phyloP scores from a whole-genome alignment of 2,888 invertebrate genomes.

The Mystacides longicornis region DNA sequence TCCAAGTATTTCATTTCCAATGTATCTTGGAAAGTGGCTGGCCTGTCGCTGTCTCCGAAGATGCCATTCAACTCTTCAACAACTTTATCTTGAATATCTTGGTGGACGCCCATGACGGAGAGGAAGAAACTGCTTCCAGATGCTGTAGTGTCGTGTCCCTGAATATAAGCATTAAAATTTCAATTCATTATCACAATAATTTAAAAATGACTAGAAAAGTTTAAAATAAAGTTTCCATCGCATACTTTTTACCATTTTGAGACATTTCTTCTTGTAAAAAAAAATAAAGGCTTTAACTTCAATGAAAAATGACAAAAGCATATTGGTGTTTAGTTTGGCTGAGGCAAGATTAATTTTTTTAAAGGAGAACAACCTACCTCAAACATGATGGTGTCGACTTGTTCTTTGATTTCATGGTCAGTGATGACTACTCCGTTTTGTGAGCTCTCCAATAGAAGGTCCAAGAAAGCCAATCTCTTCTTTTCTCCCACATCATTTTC shows the following conservation, averaged over 20 bases:
- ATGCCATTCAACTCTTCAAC: constrained; percentile 66
- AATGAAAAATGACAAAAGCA: too few relatives aligned
- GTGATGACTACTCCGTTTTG: constrained; percentile 63
- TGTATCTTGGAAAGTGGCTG: constrained; percentile 73
- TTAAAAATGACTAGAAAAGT: too few relatives aligned
- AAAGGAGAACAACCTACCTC: too few relatives aligned
- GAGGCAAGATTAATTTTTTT: too few relatives aligned
- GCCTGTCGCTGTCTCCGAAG: constrained; percentile 68
- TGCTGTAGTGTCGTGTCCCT: constrained; percentile 78
- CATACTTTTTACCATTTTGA: too few relatives aligned
- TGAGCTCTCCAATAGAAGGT: constrained; percentile 72
- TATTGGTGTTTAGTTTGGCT: too few relatives aligned
- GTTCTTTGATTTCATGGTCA: constrained; percentile 74
- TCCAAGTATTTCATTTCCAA: constrained; percentile 82
- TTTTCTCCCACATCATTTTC: constrained; percentile 73
- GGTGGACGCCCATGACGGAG: constrained; percentile 69
- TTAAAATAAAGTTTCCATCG: too few relatives aligned
- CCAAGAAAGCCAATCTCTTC: constrained; percentile 79
- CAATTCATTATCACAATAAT: too few relatives aligned
- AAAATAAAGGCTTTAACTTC: too few relatives aligned
- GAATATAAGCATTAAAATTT: too few relatives aligned
- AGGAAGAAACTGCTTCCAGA: constrained; percentile 75
- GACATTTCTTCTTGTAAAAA: too few relatives aligned
- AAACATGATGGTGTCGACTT: constrained; percentile 82
- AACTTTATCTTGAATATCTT: constrained; percentile 65